Percentiles rank a stretch among this genome's conserved stretches.
These are phyloP conservation scores for Sarcophaga subvicina DNA, from an alignment of 2,888 invertebrate species.

Conservation along the genomic window DNA sequence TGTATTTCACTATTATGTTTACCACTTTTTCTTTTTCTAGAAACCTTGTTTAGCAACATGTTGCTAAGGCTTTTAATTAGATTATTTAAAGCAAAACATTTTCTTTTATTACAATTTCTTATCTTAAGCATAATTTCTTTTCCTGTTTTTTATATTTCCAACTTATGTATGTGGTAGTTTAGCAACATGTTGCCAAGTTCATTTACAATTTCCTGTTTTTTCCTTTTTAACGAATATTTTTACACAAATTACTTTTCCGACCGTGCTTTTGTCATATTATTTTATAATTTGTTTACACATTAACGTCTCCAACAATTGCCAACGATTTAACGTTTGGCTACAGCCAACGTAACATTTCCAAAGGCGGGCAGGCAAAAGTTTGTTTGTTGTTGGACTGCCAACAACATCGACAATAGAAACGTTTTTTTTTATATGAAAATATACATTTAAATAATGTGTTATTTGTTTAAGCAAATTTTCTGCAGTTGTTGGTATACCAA, in stretches of 20 bases:
- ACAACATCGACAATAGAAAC: constrained; percentile 63
- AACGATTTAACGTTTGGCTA: constrained; percentile 50
- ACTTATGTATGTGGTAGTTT: neutral
- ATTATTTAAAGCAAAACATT: no score
- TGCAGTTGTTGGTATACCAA: constrained; percentile 24
- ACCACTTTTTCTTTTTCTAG: neutral
- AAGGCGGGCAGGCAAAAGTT: constrained; percentile 42
- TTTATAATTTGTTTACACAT: constrained; percentile 65
- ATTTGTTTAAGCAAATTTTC: constrained; percentile 67
- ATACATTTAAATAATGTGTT: constrained; percentile 61
- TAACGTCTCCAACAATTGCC: constrained; percentile 55
- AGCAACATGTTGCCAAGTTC: constrained; percentile 30
- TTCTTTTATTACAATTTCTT: no score
- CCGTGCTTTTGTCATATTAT: constrained; percentile 52
- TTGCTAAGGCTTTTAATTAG: neutral
- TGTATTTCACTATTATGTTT: neutral
- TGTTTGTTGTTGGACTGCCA: constrained; percentile 12
- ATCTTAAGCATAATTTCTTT: no score
- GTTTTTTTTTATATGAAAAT: no score
- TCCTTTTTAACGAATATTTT: neutral
- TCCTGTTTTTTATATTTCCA: neutral
- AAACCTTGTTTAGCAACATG: neutral
- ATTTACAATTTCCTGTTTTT: neutral
- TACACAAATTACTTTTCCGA: constrained; percentile 47
- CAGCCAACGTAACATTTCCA: constrained; percentile 9